These are phyloP conservation scores for Scaptodrosophila latifasciaeformis DNA, from an alignment of 2,888 invertebrate genomes.

Conservation along the genomic window DNA sequence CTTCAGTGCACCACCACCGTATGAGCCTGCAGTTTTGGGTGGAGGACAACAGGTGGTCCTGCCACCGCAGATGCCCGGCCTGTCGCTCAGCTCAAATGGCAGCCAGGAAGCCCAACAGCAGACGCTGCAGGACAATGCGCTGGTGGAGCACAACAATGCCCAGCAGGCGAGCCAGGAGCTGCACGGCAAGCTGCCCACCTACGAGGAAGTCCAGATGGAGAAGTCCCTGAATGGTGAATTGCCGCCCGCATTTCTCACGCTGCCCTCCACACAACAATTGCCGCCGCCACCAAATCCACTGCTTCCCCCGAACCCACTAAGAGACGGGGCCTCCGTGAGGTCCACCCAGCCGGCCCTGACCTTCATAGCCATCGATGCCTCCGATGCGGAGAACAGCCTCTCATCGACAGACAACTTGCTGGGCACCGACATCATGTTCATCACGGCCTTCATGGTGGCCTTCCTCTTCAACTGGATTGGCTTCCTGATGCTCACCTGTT, in stretches of 20 bases:
- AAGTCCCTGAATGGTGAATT: conserved; percentile 86
- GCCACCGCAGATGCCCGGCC: conserved; percentile 61
- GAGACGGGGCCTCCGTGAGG: conserved; percentile 49
- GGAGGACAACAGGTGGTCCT: conserved; percentile 38
- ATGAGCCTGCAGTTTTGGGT: conserved; percentile 78
- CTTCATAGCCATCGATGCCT: conserved; percentile 84
- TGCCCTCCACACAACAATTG: conserved; percentile 62
- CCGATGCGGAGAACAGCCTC: conserved; percentile 83
- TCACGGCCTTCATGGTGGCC: conserved; percentile 94
- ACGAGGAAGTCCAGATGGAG: conserved; percentile 93
- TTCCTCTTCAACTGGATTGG: conserved; percentile 97
- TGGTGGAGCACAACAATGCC: conserved; percentile 20
- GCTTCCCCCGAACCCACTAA: conserved; percentile 63
- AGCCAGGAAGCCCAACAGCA: conserved; percentile 11
- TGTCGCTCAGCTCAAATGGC: background rate
- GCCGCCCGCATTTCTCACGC: conserved; percentile 72
- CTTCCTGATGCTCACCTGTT: conserved; percentile 92
- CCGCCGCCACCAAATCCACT: conserved; percentile 70
- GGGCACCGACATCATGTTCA: conserved; percentile 95
- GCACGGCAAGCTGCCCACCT: conserved; percentile 87
- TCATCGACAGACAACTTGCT: conserved; percentile 87
- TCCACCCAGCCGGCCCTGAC: conserved; percentile 78
- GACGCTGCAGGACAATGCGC: conserved; percentile 21
- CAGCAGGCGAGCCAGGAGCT: conserved; percentile 56
- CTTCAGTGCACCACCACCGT: conserved; percentile 91